These are phyloP conservation scores for Monarcha castaneiventris DNA, from an alignment of 2,113 vertebrate genomes.

Conservation along the genomic window DNA sequence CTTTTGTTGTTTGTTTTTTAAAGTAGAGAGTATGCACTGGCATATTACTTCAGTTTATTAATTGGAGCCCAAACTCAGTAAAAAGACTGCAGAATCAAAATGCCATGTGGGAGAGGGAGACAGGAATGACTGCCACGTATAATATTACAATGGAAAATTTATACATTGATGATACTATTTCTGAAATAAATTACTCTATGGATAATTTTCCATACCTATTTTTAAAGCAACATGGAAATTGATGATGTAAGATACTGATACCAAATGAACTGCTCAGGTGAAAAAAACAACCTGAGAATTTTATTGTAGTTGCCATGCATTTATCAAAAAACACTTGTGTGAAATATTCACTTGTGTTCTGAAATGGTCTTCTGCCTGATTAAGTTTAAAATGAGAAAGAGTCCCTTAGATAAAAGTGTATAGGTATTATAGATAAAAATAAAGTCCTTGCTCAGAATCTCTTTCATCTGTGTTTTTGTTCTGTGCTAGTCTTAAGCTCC, in stretches of 20 bases:
- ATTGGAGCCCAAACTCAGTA: not conserved
- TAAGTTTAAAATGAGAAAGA: not conserved
- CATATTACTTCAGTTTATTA: not conserved
- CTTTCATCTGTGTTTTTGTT: not conserved
- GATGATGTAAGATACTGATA: not conserved
- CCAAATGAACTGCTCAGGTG: not conserved
- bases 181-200: not conserved
- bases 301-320: not conserved
- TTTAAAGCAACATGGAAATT: not conserved
- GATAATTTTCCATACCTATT: not conserved
- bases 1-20: not conserved
- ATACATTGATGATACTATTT: not conserved
- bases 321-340: not conserved
- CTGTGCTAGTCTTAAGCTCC: not conserved
- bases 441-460: not conserved
- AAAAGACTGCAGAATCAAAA: not conserved
- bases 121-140: accelerated
- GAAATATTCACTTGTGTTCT: not conserved
- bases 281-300: not conserved
- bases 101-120: accelerated
- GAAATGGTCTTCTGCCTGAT: not conserved
- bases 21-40: not conserved
- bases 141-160: not conserved
- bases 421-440: not conserved
- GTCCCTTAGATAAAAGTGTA: not conserved